Percentiles rank a stretch among this genome's conserved stretches.
phyloP scores from a whole-genome alignment of 64 coral and sea anemone genomes.

The Catalaphyllia jardinei region DNA sequence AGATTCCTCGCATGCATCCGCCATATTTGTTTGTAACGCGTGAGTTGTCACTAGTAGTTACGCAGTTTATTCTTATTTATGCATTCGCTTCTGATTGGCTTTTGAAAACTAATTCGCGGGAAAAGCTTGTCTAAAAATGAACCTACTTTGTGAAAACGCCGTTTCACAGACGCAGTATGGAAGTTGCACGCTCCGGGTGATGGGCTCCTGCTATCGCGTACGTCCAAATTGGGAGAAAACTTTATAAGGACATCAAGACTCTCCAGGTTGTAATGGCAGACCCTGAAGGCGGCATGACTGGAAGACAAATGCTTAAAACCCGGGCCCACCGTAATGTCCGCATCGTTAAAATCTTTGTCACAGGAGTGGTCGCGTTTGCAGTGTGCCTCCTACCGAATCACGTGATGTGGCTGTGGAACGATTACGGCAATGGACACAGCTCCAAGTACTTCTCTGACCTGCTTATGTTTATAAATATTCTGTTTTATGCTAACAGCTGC shows the following conservation, averaged over 20 bases:
- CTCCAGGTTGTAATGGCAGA: constrained; percentile 59
- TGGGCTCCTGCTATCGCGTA: too few relatives aligned
- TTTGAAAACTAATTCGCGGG: too few relatives aligned
- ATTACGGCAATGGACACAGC: constrained; percentile 49
- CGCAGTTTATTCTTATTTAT: too few relatives aligned
- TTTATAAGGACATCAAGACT: constrained; percentile 66
- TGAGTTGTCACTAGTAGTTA: too few relatives aligned
- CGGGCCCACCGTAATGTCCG: constrained; percentile 60
- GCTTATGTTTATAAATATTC: constrained; percentile 70
- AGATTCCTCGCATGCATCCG: too few relatives aligned
- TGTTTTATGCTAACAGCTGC: constrained; percentile 87
- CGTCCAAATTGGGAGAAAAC: constrained; percentile 46
- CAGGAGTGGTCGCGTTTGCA: constrained; percentile 72
- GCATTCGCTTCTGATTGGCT: too few relatives aligned
- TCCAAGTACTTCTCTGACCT: constrained; percentile 39
- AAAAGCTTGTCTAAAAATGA: too few relatives aligned
- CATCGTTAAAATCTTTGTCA: constrained; percentile 88
- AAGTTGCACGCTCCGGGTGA: too few relatives aligned
- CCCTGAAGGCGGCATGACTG: constrained; percentile 18
- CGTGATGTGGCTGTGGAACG: constrained; percentile 83
- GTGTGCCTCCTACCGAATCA: constrained; percentile 87
- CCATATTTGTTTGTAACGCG: too few relatives aligned
- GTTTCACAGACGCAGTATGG: too few relatives aligned
- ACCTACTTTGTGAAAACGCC: too few relatives aligned
- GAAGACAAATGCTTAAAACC: constrained; percentile 54